A percentile compares a stretch with the other conserved stretches of the same genome.
phyloP scores from a whole-genome alignment of 2,888 invertebrate genomes.

The Cheilosia variabilis region DNA sequence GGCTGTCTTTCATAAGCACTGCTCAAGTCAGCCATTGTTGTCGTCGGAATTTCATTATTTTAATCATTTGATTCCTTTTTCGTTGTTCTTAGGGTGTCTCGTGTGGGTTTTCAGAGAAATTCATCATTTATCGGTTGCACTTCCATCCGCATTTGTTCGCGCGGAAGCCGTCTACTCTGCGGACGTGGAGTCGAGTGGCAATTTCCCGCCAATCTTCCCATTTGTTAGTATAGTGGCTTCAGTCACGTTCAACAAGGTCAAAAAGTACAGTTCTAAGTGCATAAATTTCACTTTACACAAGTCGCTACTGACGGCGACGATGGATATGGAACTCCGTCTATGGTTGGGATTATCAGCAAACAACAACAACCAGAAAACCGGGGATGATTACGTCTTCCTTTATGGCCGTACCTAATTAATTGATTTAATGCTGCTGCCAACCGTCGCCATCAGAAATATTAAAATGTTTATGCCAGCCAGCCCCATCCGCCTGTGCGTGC shows the following conservation, averaged over 20 bases:
- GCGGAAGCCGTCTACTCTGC: background rate
- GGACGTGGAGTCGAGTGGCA: background rate
- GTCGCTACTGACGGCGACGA: background rate
- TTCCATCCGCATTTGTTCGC: background rate
- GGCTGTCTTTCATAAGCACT: background rate
- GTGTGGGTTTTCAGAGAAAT: conserved; percentile 9
- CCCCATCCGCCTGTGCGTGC: background rate
- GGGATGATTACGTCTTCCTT: conserved; percentile 17
- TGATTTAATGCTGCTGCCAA: conserved; percentile 54
- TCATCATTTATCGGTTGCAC: conserved; percentile 28
- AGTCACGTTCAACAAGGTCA: conserved; percentile 17
- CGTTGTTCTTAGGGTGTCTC: background rate
- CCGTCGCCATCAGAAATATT: conserved; percentile 40
- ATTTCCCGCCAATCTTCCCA: background rate
- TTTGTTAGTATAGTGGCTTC: background rate
- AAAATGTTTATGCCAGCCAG: conserved; percentile 38
- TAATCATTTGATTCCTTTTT: conserved; percentile 3
- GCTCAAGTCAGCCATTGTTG: background rate
- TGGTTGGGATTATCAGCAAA: background rate
- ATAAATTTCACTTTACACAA: conserved; percentile 31
- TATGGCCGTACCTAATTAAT: conserved; percentile 41
- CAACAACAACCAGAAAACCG: too few species aligned
- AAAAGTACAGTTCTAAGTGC: background rate
- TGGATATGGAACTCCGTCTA: conserved; percentile 5
- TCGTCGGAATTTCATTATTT: conserved; percentile 13